Percentiles rank a stretch among this genome's conserved stretches.
Evolutionary conservation across 2,113 vertebrate species (phyloP).

Genomic region (Saccopteryx bilineata): DNA sequence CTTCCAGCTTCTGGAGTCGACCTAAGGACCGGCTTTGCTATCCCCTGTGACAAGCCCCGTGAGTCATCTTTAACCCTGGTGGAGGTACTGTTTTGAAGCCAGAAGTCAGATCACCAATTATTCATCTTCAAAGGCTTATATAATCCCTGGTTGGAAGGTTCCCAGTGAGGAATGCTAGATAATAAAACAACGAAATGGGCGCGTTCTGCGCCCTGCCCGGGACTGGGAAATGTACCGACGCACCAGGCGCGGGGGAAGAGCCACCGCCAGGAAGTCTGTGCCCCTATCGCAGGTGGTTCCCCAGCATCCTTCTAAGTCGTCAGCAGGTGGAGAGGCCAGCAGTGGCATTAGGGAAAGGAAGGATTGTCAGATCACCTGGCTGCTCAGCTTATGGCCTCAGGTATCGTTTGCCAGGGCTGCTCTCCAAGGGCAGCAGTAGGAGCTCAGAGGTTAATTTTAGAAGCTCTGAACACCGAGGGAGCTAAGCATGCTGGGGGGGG

Average conservation of each 20-base stretch:
- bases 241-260: background rate
- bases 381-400: constrained; percentile 67
- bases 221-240: background rate
- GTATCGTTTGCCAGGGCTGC: constrained; percentile 57
- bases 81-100: constrained; percentile 5
- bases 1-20: background rate
- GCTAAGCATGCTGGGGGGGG: background rate
- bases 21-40: background rate
- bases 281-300: background rate
- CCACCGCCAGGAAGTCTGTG: background rate
- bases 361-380: constrained; percentile 69
- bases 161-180: constrained; percentile 51
- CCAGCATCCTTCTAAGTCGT: background rate
- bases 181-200: background rate
- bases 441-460: constrained; percentile 75
- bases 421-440: constrained; percentile 52
- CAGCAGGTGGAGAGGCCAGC: constrained; percentile 43
- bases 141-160: constrained; percentile 48
- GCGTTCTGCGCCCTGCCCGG: background rate
- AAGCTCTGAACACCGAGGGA: constrained; percentile 55
- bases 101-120: constrained; percentile 59
- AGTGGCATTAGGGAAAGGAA: constrained; percentile 21
- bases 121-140: constrained; percentile 67
- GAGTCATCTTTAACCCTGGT: constrained; percentile 65
- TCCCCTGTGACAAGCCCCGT: background rate